Percentiles rank a stretch among this genome's conserved stretches.
Conservation (phyloP, 2,797 vertebrate genomes). For the Pteronotus mesoamericanus region DNA sequence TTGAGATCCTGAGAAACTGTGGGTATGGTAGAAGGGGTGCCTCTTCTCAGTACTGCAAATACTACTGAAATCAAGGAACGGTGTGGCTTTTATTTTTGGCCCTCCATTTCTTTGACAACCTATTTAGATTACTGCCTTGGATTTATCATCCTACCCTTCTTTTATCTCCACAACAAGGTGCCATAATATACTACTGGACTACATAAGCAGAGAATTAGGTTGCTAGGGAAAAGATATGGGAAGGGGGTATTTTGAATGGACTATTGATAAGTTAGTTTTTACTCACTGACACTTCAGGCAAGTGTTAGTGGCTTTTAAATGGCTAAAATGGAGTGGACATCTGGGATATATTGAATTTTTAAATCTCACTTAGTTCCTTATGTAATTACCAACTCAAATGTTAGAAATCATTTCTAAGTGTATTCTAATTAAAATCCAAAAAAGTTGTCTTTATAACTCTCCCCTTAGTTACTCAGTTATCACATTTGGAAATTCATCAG, state of each 20-base stretch:
- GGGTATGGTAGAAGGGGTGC: background rate
- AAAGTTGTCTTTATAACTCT: background rate
- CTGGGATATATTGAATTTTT: background rate
- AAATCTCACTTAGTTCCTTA: background rate
- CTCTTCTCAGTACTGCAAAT: background rate
- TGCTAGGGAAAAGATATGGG: background rate
- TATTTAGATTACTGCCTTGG: background rate
- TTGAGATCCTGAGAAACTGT: background rate
- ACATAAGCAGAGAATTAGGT: background rate
- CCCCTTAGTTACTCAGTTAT: background rate
- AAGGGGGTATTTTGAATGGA: background rate
- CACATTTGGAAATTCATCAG: background rate
- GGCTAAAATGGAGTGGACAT: background rate
- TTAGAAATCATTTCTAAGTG: background rate
- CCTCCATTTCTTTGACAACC: background rate
- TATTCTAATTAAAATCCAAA: constrained; percentile 9
- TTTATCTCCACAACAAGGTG: background rate
- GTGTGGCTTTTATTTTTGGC: background rate
- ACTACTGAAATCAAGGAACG: background rate
- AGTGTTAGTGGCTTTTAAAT: background rate
- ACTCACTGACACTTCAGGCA: background rate
- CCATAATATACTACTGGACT: background rate
- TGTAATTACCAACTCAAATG: background rate
- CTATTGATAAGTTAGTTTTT: background rate
- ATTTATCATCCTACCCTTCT: background rate